Evolutionary conservation across 2,113 vertebrate species (phyloP), one percentile per base, ranked within the genome.

Genomic region (Chrysemys picta): DNA sequence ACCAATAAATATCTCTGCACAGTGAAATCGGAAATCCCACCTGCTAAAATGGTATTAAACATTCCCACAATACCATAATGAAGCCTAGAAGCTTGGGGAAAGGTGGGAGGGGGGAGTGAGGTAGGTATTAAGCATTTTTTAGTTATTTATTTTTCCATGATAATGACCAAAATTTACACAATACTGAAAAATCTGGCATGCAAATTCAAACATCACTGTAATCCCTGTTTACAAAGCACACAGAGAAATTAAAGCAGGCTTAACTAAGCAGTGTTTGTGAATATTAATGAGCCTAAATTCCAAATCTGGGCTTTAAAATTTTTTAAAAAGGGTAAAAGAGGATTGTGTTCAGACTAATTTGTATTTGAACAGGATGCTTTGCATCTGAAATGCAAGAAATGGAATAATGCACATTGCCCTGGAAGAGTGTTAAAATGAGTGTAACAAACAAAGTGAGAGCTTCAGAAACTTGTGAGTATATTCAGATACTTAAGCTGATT

Each of bases 151-250:
- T 96, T 97, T 97, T 97, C 97, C 89, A 94, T 95, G 97, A 97
- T 97, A 96, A 97, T 96, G 85, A 92, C 86, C 50, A 87, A 86
- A 97, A 97, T 96, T 96, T 97, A 98, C 95, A 98, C 96, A 98
- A 97, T 86, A 94, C 94, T 96, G 86, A 80, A 80, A 97, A 98
- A 96, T 95, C 97, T 96, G 25, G 38, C 96, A 98, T 97, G 95
- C 92, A 98, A 98, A 98, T 98, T 97, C 98, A 98, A 98, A 98
- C 94, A 96, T 97, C 96, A 95, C 97, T 97, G 88, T 98, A 98
- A 98, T 98, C 97, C 96, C 94, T 95, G 93, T 98, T 98, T 98
- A 98, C 97, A 98, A 97, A 98, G 98, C 96, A 98, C 94, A 98
- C 93, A 94, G 89, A 97, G 88, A 98, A 98, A 98, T 98, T 98